Percentiles rank a stretch among this genome's conserved stretches.
Evolutionary conservation across 2,888 invertebrate genomes (phyloP).

Genomic region (Hemithea aestivaria): DNA sequence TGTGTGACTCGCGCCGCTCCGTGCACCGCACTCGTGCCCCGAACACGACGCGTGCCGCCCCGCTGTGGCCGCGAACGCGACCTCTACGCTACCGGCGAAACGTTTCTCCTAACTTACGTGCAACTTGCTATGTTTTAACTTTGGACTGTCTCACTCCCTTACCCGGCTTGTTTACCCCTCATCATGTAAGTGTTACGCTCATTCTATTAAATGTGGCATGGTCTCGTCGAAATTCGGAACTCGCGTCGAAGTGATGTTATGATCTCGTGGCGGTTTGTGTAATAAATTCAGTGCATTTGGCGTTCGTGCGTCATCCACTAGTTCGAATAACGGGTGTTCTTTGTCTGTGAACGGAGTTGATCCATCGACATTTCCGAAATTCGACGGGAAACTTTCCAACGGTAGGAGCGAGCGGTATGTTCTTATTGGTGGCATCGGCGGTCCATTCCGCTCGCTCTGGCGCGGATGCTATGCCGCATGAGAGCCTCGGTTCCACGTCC

Average conservation of each 20-base stretch:
- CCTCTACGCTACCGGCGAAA: slow-evolving; percentile 79
- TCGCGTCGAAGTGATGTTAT: slow-evolving; percentile 59
- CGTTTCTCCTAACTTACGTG: slow-evolving; percentile 73
- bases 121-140: slow-evolving; percentile 75
- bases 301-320: slow-evolving; percentile 40
- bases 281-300: slow-evolving; percentile 57
- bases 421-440: slow-evolving; percentile 37
- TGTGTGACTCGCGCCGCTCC: slow-evolving; percentile 79
- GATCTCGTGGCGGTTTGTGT: slow-evolving; percentile 72
- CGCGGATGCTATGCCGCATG: slow-evolving; percentile 50
- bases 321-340: slow-evolving; percentile 42
- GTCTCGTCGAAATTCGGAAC: slow-evolving; percentile 71
- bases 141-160: slow-evolving; percentile 71
- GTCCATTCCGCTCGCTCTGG: slow-evolving; percentile 48
- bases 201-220: slow-evolving; percentile 65
- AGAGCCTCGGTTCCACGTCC: too few species aligned
- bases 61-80: slow-evolving; percentile 81
- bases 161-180: slow-evolving; percentile 77
- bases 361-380: slow-evolving; percentile 67
- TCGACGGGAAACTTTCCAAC: slow-evolving; percentile 61
- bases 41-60: slow-evolving; percentile 77
- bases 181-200: slow-evolving; percentile 77
- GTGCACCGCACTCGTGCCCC: slow-evolving; percentile 77
- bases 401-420: slow-evolving; percentile 57
- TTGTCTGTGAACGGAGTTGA: slow-evolving; percentile 52